Conservation (phyloP, 2,888 invertebrate species). For the Notodromas monacha region DNA sequence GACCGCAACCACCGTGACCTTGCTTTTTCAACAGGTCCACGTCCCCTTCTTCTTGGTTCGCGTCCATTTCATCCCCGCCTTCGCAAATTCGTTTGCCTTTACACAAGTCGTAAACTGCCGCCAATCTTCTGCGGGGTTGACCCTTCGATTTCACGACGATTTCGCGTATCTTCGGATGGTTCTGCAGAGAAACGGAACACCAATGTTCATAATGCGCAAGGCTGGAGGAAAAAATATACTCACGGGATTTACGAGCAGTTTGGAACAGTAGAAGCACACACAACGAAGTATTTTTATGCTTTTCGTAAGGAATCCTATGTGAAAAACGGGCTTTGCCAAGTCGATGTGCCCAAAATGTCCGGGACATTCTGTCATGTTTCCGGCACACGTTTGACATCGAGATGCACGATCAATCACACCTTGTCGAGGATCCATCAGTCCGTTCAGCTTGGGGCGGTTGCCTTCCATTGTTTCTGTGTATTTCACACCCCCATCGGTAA, state of each 20-base stretch:
- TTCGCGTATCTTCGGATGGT: slow-evolving; percentile 69
- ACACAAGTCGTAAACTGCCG: slow-evolving; percentile 85
- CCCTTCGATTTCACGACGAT: slow-evolving; percentile 83
- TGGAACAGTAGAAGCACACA: slow-evolving; percentile 95
- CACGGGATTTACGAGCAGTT: slow-evolving; percentile 70
- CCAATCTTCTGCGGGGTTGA: slow-evolving; percentile 67
- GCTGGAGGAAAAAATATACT: slow-evolving; percentile 19
- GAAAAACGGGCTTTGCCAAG: slow-evolving; percentile 88
- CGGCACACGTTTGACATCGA: slow-evolving; percentile 72
- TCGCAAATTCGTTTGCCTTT: slow-evolving; percentile 94
- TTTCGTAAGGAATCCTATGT: slow-evolving; percentile 87
- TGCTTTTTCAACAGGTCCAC: slow-evolving; percentile 19
- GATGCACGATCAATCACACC: slow-evolving; percentile 82
- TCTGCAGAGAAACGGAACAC: slow-evolving; percentile 20
- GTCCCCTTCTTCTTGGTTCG: slow-evolving; percentile 30
- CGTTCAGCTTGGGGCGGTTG: slow-evolving; percentile 82
- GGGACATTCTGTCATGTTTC: slow-evolving; percentile 93
- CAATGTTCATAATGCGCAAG: slow-evolving; percentile 7
- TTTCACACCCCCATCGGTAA: slow-evolving; percentile 79
- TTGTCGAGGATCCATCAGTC: slow-evolving; percentile 95
- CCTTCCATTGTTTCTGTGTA: slow-evolving; percentile 96
- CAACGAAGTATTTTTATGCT: slow-evolving; percentile 88
- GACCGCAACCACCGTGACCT: slow-evolving; percentile 81
- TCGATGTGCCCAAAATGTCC: slow-evolving; percentile 98
- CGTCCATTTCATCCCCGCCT: slow-evolving; percentile 89